Conservation (phyloP, 2,888 invertebrate genomes). For the Thalpophila matura region DNA sequence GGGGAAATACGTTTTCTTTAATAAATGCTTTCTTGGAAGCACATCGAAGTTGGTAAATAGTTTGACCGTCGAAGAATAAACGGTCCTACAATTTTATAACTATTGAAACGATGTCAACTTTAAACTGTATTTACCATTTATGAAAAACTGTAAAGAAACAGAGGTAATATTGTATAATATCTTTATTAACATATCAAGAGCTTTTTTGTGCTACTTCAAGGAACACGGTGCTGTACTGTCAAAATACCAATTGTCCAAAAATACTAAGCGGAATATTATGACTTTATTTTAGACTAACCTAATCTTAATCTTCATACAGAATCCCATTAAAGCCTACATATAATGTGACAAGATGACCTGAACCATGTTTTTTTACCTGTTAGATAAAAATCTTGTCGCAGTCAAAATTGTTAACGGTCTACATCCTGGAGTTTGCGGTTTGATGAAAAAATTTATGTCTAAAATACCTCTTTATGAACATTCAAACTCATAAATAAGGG, state of each 20-base stretch:
- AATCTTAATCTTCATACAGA: slow-evolving; percentile 50
- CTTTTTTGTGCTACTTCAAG: not conserved
- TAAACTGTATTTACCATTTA: not conserved
- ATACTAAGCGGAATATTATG: not conserved
- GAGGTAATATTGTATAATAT: too few relatives aligned
- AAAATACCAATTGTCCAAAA: not conserved
- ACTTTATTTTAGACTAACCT: slow-evolving; percentile 11
- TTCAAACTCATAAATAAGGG: slow-evolving; percentile 70
- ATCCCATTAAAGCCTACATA: slow-evolving; percentile 27
- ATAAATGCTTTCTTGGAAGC: not conserved
- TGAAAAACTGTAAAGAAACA: not conserved
- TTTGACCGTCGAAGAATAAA: not conserved
- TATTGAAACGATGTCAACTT: not conserved
- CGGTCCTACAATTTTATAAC: not conserved
- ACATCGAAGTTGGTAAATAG: not conserved
- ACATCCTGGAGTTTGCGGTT: slow-evolving; percentile 66
- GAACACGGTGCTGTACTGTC: not conserved
- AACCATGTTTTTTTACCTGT: slow-evolving; percentile 58
- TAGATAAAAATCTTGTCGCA: slow-evolving; percentile 63
- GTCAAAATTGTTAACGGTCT: slow-evolving; percentile 58
- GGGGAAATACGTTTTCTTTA: not conserved
- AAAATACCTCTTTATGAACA: slow-evolving; percentile 42
- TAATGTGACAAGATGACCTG: slow-evolving; percentile 35
- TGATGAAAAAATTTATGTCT: slow-evolving; percentile 35
- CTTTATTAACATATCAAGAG: not conserved